Evolutionary conservation across 1,140 invertebrate genomes (phyloP), one percentile per base, ranked within the genome.

Genomic region (Hycleus cichorii): DNA sequence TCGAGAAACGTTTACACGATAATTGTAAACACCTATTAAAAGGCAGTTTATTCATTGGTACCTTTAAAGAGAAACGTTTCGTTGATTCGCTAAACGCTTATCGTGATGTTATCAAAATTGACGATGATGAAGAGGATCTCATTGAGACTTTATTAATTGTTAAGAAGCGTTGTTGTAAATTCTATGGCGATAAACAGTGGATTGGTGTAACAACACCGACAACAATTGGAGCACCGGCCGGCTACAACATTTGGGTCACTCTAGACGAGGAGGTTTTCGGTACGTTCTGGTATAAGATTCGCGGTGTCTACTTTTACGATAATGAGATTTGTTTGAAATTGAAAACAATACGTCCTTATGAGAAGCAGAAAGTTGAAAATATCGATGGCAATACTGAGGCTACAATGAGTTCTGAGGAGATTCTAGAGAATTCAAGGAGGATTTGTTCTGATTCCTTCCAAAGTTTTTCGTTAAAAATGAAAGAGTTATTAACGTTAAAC

Each of bases 321-420:
- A 55, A 65, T 52, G 64, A 69, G 62, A 57, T 69, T 42, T n/a
- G 60, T 18, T 27, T 68, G 7, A 68, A 64, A 53, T 39, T 69
- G 26, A 59, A 66, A 32, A 54, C 64, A 32, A 39, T 69, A 43
- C 52, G 54, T 44, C 49, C 55, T 39, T 44, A 54, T 53, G 42
- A 39, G 27, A 55, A 49, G 48, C 32, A 54, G 25, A 40, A 18
- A 25, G 52, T 40, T 10, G 55, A 49, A 38, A 46, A 51, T 49
- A 18, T 7, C 0, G 32, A 5, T 32, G 32, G 32, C 7, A 32
- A 32, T 32, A 32, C 4, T 7, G 32, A 32, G 32, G 32, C 11
- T 9, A 45, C 47, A n/a, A 39, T 26, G 2, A 49, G 46, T 12
- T 24, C 42, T 39, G 27, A 49, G 44, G 9, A 54, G 7, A 25